phyloP scores from a whole-genome alignment of 35 echinoderm and acorn worm species.

The Hemicentrotus pulcherrimus region DNA sequence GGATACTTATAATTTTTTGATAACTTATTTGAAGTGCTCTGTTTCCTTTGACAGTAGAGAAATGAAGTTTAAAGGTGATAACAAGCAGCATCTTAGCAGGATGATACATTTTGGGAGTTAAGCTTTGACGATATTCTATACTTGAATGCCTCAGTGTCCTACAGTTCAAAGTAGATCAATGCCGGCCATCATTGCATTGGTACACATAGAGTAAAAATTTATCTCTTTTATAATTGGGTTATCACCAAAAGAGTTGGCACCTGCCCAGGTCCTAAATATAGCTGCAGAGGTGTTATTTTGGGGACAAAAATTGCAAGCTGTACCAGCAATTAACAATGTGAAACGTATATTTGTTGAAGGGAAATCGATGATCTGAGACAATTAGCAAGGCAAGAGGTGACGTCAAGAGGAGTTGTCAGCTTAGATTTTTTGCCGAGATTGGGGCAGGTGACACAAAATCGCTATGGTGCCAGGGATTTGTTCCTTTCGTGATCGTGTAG shows the following conservation, averaged over 20 bases:
- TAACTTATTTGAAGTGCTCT: too few species aligned
- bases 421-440: too few species aligned
- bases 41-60: too few species aligned
- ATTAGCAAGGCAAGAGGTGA: neutral
- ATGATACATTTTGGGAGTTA: too few species aligned
- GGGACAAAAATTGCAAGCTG: neutral
- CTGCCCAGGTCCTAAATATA: conserved; percentile 16
- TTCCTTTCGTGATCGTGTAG: neutral
- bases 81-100: too few species aligned
- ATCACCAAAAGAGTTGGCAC: neutral
- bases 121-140: neutral
- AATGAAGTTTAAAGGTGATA: too few species aligned
- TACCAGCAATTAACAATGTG: neutral
- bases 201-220: too few species aligned
- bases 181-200: too few species aligned
- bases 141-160: neutral
- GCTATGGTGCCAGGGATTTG: too few species aligned
- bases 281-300: neutral
- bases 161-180: neutral
- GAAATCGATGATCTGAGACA: neutral
- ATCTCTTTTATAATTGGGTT: neutral
- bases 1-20: too few species aligned
- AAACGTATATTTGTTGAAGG: neutral
- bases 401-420: too few species aligned
- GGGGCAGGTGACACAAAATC: too few species aligned